Base-by-base conservation (phyloP, 92 coral and sea anemone species). In the Palythoa grandis region DNA sequence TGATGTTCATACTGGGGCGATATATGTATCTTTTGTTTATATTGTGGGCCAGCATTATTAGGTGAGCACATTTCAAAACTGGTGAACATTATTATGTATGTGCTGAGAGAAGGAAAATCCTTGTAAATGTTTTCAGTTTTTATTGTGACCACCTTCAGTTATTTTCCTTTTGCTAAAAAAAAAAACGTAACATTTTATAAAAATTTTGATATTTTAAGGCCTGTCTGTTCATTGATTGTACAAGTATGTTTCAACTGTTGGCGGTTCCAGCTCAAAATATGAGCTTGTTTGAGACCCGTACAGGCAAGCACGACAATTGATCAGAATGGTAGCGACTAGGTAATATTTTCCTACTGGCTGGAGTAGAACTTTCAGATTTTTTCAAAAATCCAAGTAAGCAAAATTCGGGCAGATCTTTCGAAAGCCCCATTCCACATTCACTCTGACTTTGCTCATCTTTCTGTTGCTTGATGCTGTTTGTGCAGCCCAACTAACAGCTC, bases 261-360 rank as follows among this genome's bases (percentile, higher is more conserved):
- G 93, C 5, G 95, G 93, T 22, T 93, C 90, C 17, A 93, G 84
- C 52, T 78, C 85, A 74, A 90, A 93, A 56, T 22, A 88, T 6
- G 88, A 79, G 53, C 93, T 68, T 69, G 93, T 93, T 23, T 76
- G 84, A 14, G 96, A 71, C 37, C 89, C 84, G 88, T 77, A 79
- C 90, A 90, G 11, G 88, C 87, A 68, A 86, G 90, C 70, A 84
- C 84, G 74, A 87, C 91, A 11, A 67, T 82, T 61, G 83, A 70
- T 39, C 86, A 23, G 25, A n/a, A 71, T 16, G 52, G 88, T 8
- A 72, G 84, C 90, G 37, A 90, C 93, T 56, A 90, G 29, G 70
- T 90, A 92, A 74, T 90, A 90, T 76, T 90, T 92, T 19, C 88
- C 95, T 5, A 92, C 83, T 25, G 95, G 93, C 78, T 92, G 93